Evolutionary conservation across 2,113 vertebrate species (phyloP), one percentile per base, ranked within the genome.

Genomic region (Emydura subglobosa): DNA sequence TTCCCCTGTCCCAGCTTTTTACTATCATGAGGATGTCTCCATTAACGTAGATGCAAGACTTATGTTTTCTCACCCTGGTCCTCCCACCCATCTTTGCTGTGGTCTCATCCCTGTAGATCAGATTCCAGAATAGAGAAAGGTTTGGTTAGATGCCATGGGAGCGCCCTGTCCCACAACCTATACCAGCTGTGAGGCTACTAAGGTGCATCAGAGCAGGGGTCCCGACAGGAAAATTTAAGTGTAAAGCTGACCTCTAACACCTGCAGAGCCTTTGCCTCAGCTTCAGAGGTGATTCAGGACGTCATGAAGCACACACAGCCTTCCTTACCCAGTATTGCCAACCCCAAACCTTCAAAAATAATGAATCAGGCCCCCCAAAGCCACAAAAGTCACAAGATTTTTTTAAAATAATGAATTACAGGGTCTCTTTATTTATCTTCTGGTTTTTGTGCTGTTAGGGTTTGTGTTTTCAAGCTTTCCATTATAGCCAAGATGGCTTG

Each of bases 271-370:
- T 68, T 68, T 68, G 61, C 31, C 34, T 68, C 61, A 19, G 68
- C 39, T 49, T 91, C 25, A 53, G 44, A 83, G 39, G n/a, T 74
- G 2, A 9, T 16, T 50, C 72, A 31, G 79, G 83, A 79, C 47
- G 81, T 0, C 29, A 68, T 17, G 86, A 44, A 7, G 2, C 2
- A 49, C 6, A n/a, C 0, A 1, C 74, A 88, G 53, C 29, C 53
- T 84, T 86, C 34, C 79, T 78, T 53, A 92, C 42, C 24, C 87
- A 53, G n/a, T 79, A 4, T 84, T 0, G 0, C 21, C 14, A 88
- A 29, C 49, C 83, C 83, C 51, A 25, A 84, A 17, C 44, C 55
- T 84, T 90, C 79, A 90, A 93, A 96, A 91, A 82, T 85, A 91
- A 76, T 80, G 34, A 86, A 10, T 83, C 47, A 1, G 5, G 65